Conservation (phyloP, 2,888 invertebrate species). For the Coelinius sp. region DNA sequence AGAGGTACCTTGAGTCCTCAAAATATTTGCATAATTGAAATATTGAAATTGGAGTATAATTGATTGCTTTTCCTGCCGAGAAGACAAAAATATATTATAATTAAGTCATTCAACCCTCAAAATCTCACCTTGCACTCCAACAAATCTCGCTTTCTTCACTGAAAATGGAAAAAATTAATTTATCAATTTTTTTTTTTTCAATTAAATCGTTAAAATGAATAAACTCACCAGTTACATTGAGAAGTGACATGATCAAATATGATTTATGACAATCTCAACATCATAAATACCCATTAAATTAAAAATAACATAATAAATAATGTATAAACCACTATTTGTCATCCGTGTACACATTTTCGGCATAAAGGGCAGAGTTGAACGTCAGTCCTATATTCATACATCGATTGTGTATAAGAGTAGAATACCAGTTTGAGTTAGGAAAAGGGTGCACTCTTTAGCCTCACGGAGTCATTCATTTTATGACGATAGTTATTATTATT, state of each 20-base stretch:
- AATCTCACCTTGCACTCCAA: conserved; percentile 84
- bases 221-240: conserved; percentile 60
- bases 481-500: no score
- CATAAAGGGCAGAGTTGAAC: conserved; percentile 23
- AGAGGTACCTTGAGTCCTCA: no score
- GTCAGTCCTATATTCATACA: conserved; percentile 49
- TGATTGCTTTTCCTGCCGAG: no score
- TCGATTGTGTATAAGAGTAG: conserved; percentile 40
- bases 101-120: background rate
- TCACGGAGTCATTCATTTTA: no score
- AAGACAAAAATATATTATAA: background rate
- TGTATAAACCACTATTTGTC: background rate
- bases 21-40: no score
- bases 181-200: background rate
- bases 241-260: conserved; percentile 58
- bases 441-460: background rate
- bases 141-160: conserved; percentile 92
- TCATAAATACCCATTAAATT: no score
- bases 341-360: background rate
- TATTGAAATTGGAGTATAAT: no score
- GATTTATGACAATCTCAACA: background rate
- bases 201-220: background rate
- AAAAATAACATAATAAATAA: no score
- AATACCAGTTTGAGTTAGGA: background rate
- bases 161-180: conserved; percentile 71